Base-by-base conservation (phyloP, 1,140 invertebrate genomes). In the Micrasema longulum region DNA sequence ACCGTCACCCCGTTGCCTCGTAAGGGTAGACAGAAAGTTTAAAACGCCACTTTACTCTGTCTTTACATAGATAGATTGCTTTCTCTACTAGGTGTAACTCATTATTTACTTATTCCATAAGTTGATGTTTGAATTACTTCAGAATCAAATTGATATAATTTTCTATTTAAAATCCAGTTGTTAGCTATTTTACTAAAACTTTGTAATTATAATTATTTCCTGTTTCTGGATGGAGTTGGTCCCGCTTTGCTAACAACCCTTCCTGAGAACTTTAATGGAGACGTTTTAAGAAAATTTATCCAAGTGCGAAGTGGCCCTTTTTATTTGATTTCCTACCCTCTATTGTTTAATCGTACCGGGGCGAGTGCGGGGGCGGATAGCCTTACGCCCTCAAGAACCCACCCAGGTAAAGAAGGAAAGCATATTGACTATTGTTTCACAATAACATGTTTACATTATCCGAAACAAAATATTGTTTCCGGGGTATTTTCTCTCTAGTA, bases 261-360 rank as follows among this genome's bases (percentile, higher is more conserved):
- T 52, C 55, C 52, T 12, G 20, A 9, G 67, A 73, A 69, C 48
- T 65, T 73, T 73, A 73, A 73, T 73, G 50, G 72, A 73, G 72
- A 73, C 72, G 66, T 63, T 68, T 67, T 68, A 63, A 63, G 57
- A 70, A 69, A 68, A 62, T 69, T 62, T 64, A 63, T 63, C 41
- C 47, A 22, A 26, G 45, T 38, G 68, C 62, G 55, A 63, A 50
- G 55, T 41, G 41, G 35, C 53, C 23, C 36, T 69, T 69, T 69
- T 69, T 69, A 69, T 69, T 69, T 69, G 67, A 50, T 52, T 52
- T 50, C 48, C 48, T 35, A 52, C 64, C 64, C 48, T 66, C 45
- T 10, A 12, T 47, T 47, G 41, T 47, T 64, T 60, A 60, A 60
- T 60, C 36, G 55, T 35, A 38, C 12, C n/a, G n/a, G n/a, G n/a